Conservation (phyloP, 2,113 vertebrate genomes). For the Gadus chalcogrammus region DNA sequence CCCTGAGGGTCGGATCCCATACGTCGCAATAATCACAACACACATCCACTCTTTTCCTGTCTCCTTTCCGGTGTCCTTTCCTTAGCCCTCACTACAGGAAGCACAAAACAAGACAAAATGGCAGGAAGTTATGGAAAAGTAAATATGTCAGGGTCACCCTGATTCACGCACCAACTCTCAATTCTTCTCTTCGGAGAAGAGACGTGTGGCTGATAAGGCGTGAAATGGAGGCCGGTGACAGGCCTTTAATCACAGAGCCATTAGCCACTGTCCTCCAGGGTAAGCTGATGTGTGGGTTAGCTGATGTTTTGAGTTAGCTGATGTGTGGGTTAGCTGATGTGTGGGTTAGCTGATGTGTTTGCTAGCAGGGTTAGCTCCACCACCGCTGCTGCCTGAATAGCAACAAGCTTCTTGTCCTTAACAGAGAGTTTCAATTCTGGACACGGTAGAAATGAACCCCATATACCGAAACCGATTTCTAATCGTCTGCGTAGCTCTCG, state of each 20-base stretch:
- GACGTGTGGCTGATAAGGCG: slow-evolving; percentile 11
- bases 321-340: no score
- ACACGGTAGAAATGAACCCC: no score
- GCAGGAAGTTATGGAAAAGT: slow-evolving; percentile 1
- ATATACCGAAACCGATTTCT: no score
- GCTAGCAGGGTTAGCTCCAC: no score
- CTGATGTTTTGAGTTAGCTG: no score
- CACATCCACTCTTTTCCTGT: not conserved
- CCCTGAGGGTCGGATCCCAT: no score
- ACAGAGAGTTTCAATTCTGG: no score
- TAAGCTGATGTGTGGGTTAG: not conserved
- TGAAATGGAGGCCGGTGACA: slow-evolving; percentile 22
- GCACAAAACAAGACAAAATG: slow-evolving; percentile 2
- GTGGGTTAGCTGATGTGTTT: no score
- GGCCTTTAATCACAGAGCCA: slow-evolving; percentile 41
- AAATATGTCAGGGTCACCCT: not conserved
- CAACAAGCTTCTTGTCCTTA: no score
- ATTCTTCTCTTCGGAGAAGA: not conserved
- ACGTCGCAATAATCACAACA: not conserved
- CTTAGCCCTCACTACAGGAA: not conserved
- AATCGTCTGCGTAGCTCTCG: no score
- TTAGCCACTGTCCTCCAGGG: slow-evolving; percentile 32
- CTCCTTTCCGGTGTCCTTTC: not conserved
- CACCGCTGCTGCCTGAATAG: no score
- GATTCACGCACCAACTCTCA: slow-evolving; percentile 16